Conservation (phyloP, 2,797 vertebrate genomes). For the Salmo trutta region DNA sequence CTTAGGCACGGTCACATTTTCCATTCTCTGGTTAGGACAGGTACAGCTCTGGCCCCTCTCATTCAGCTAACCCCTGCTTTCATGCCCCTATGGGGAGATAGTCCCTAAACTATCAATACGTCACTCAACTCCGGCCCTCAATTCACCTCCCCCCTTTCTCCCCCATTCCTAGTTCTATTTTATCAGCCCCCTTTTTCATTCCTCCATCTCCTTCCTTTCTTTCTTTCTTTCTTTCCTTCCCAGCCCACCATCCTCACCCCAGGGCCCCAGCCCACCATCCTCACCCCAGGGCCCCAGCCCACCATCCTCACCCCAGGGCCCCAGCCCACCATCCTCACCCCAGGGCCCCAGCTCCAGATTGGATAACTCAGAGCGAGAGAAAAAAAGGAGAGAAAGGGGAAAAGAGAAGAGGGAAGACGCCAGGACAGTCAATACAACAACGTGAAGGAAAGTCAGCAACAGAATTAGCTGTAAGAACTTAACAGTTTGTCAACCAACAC, state of each 20-base stretch:
- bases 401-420: too few species aligned
- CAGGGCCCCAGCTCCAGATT: too few species aligned
- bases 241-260: too few species aligned
- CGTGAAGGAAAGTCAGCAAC: neutral
- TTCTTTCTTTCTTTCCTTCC: slow-evolving; percentile 28
- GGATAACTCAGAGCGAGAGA: too few species aligned
- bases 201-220: slow-evolving; percentile 26
- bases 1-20: neutral
- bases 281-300: too few species aligned
- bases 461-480: neutral
- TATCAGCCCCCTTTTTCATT: slow-evolving; percentile 9
- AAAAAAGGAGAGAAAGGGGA: too few species aligned
- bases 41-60: neutral
- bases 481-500: too few species aligned
- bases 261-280: too few species aligned
- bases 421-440: neutral
- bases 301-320: too few species aligned
- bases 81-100: neutral
- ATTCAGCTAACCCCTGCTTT: slow-evolving; percentile 11
- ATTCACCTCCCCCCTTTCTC: too few species aligned
- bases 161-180: neutral
- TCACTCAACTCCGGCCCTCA: neutral
- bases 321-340: too few species aligned
- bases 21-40: neutral
- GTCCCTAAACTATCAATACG: neutral